These are phyloP conservation scores for Eulacestoma nigropectus DNA, from an alignment of 2,113 vertebrate genomes.

Conservation along the genomic window DNA sequence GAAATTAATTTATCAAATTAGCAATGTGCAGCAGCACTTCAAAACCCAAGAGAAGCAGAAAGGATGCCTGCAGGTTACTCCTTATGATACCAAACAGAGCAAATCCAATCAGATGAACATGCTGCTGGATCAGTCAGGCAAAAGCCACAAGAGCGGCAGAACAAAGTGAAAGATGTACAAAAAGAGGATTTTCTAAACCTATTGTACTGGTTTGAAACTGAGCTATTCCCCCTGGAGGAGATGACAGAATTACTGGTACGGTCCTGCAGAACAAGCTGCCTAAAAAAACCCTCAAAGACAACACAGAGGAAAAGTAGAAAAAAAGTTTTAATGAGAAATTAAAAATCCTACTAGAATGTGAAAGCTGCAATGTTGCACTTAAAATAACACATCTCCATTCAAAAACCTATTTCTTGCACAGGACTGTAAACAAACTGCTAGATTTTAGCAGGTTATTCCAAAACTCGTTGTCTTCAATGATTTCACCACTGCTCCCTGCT, in stretches of 20 bases:
- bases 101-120: constrained; percentile 58
- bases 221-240: background rate
- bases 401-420: background rate
- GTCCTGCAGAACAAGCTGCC: background rate
- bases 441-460: background rate
- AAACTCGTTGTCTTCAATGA: background rate
- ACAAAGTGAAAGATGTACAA: background rate
- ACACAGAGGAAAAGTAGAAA: background rate
- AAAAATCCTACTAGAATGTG: background rate
- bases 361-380: background rate
- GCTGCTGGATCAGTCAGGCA: constrained; percentile 18
- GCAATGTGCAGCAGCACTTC: background rate
- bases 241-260: background rate
- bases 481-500: background rate
- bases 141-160: background rate
- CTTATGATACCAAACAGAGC: constrained; percentile 39
- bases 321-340: background rate
- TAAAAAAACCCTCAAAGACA: background rate
- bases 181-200: constrained; percentile 42
- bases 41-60: background rate
- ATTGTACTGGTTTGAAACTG: background rate
- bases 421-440: background rate
- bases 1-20: constrained; percentile 46
- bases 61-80: constrained; percentile 31
- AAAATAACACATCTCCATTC: background rate